A percentile compares a stretch with the other conserved stretches of the same genome.
Conservation (phyloP, 2,797 vertebrate species). For the Cygnus olor region DNA sequence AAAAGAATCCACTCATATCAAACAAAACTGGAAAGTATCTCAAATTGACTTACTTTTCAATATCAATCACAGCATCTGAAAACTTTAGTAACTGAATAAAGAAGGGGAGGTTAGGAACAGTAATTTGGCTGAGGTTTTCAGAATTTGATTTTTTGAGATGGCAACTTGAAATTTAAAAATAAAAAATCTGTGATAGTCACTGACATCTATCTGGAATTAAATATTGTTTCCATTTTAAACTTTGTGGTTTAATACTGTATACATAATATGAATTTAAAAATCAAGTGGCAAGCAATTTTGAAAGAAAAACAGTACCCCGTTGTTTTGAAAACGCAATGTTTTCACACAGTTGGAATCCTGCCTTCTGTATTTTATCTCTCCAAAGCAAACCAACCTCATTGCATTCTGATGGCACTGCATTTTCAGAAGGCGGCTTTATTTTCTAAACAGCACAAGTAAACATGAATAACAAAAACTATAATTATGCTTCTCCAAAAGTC, state of each 20-base stretch:
- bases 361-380: neutral
- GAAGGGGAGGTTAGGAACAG: neutral
- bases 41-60: neutral
- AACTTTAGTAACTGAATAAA: neutral
- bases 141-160: neutral
- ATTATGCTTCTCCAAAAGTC: neutral
- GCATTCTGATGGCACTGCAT: neutral
- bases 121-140: neutral
- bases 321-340: neutral
- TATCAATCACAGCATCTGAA: neutral
- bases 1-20: neutral
- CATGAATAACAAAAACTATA: conserved; percentile 1
- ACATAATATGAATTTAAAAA: neutral
- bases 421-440: neutral
- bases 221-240: neutral
- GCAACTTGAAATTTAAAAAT: neutral
- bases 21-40: neutral
- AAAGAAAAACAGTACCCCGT: neutral
- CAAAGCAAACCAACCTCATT: neutral
- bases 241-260: neutral
- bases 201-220: neutral
- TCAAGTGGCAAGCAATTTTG: neutral
- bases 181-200: neutral
- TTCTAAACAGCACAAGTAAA: conserved; percentile 23
- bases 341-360: neutral